phyloP scores from a whole-genome alignment of 2,888 invertebrate genomes.

The Drosophila birchii region DNA sequence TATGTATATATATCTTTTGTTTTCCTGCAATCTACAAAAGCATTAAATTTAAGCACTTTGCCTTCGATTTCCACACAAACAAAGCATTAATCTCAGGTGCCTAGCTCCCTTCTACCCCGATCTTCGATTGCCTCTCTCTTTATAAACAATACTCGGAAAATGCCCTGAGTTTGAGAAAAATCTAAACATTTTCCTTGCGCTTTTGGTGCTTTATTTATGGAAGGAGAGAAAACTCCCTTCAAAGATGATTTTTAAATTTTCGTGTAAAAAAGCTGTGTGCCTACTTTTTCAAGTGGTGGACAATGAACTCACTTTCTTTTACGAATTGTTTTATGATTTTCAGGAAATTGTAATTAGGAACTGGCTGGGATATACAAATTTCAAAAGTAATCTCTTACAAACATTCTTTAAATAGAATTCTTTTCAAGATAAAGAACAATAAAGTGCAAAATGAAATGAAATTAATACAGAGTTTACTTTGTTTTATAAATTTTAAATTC shows the following conservation, averaged over 20 bases:
- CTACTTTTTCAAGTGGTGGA: constrained; percentile 31
- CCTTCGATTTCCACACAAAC: constrained; percentile 72
- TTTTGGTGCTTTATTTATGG: neutral
- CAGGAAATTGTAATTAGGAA: constrained; percentile 3
- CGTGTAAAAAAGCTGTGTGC: constrained; percentile 1
- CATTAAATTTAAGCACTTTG: constrained; percentile 74
- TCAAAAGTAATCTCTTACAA: neutral
- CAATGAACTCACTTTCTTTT: constrained; percentile 23
- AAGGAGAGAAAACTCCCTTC: neutral
- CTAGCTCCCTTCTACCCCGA: constrained; percentile 10
- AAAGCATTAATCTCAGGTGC: constrained; percentile 72
- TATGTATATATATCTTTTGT: constrained; percentile 27
- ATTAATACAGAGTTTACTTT: too few relatives aligned
- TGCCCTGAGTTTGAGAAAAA: constrained; percentile 22
- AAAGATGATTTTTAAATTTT: constrained; percentile 2
- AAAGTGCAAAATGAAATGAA: neutral
- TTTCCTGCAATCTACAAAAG: constrained; percentile 67
- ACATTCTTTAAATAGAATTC: neutral
- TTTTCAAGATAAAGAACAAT: neutral
- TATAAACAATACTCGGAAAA: constrained; percentile 55
- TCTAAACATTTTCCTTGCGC: constrained; percentile 30
- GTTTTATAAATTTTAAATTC: neutral
- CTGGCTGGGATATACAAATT: neutral
- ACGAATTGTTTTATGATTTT: neutral
- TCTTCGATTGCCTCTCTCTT: constrained; percentile 2